Evolutionary conservation across 2,113 vertebrate genomes (phyloP).

Genomic region (Aegotheles bennettii): DNA sequence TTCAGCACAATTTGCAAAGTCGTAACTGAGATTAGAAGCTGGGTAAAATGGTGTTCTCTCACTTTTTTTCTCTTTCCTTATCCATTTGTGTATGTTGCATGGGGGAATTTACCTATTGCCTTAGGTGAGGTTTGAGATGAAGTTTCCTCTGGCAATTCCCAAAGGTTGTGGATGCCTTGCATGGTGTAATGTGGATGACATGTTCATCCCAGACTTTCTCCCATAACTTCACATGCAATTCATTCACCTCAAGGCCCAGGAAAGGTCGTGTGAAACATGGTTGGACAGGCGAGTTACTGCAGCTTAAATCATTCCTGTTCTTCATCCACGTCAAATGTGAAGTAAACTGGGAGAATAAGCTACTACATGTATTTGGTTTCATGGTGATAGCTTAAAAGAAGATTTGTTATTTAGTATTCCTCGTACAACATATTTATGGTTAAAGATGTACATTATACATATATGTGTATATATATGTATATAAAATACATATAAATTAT

Average conservation of each 20-base stretch:
- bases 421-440: neutral
- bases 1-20: neutral
- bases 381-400: neutral
- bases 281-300: neutral
- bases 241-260: neutral
- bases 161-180: neutral
- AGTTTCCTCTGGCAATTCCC: neutral
- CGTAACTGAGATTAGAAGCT: neutral
- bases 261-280: neutral
- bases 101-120: neutral
- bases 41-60: neutral
- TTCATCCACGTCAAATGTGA: neutral
- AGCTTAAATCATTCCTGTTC: neutral
- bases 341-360: neutral
- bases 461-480: neutral
- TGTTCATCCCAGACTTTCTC: neutral
- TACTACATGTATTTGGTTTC: neutral
- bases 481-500: neutral
- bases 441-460: neutral
- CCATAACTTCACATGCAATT: neutral
- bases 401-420: neutral
- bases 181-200: neutral
- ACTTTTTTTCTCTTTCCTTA: neutral
- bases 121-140: neutral
- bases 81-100: neutral